Percentiles rank a stretch among this genome's conserved stretches.
Evolutionary conservation across 1,140 invertebrate species (phyloP).

Genomic region (Drosophila insularis): DNA sequence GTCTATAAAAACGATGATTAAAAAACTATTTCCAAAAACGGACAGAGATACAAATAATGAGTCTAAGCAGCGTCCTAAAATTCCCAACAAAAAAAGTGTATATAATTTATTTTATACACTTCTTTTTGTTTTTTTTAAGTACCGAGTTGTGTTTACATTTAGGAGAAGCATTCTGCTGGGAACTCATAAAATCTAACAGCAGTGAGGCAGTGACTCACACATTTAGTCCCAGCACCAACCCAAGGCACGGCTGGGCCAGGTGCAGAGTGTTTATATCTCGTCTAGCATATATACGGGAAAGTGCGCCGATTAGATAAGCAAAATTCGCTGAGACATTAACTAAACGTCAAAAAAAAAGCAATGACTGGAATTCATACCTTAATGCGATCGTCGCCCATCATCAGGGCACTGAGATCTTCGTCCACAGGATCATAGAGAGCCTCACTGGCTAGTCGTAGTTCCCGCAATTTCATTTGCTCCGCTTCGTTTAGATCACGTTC

Average conservation of each 20-base stretch:
- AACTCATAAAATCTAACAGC: constrained; percentile 49
- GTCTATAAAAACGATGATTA: too few relatives aligned
- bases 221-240: too few relatives aligned
- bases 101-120: too few relatives aligned
- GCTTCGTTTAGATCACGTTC: constrained; percentile 90
- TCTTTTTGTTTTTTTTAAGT: not conserved
- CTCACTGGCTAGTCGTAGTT: constrained; percentile 92
- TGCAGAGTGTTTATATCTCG: constrained; percentile 58
- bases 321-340: constrained; percentile 32
- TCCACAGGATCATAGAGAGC: constrained; percentile 91
- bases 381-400: constrained; percentile 85
- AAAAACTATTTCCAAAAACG: too few relatives aligned
- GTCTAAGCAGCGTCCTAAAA: too few relatives aligned
- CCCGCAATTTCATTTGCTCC: constrained; percentile 91
- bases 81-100: too few relatives aligned
- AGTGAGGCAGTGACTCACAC: constrained; percentile 52
- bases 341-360: constrained; percentile 29
- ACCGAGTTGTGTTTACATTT: constrained; percentile 66
- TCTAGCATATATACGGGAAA: constrained; percentile 20
- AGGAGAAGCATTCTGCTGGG: constrained; percentile 50
- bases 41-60: too few relatives aligned
- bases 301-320: constrained; percentile 65
- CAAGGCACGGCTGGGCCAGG: constrained; percentile 35
- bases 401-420: constrained; percentile 88
- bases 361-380: constrained; percentile 82